Evolutionary conservation across 2,797 vertebrate genomes (phyloP), one percentile per base, ranked within the genome.

Genomic region (Pagetopsis macropterus): DNA sequence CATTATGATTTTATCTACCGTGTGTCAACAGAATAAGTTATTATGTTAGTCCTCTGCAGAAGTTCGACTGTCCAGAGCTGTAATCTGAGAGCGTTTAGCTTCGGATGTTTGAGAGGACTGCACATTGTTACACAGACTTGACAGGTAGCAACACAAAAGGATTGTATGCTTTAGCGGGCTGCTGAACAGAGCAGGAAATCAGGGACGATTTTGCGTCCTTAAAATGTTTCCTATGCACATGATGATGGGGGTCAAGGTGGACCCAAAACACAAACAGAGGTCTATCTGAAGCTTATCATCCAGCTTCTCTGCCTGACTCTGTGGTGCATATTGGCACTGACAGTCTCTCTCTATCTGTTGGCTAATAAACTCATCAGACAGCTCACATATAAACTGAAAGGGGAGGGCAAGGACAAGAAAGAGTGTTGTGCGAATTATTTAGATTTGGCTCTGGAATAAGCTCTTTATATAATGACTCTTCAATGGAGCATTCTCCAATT

Each of bases 231-330:
- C 82, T 80, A 70, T 66, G 65, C 63, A 87, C 84, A 87, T 75
- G 33, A 65, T 33, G 59, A 45, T 21, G 43, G 58, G 21, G 55
- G 55, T 3, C 70, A 59, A 52, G 3, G 17, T 43, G 71, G 68
- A 76, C 83, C 85, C 79, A 44, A 57, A 80, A 85, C 75, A 87
- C 74, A 88, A 89, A 87, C 83, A 78, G 21, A 48, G 59, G 31
- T 87, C 87, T 85, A 88, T 91, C 88, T 83, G 41, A 66, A 23
- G 66, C 78, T 84, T 87, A 84, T 89, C 83, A 40, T 83, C 62
- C 61, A 56, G 69, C 40, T 87, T 81, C 79, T 88, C 78, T 69
- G 76, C 88, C 78, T 74, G 71, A 45, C 27, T 40, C 69, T 73
- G 65, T 33, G 56, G 82, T 80, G 66, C 78, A 79, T 59, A 60